phyloP scores from a whole-genome alignment of 2,113 vertebrate species.

The Hippotragus niger region DNA sequence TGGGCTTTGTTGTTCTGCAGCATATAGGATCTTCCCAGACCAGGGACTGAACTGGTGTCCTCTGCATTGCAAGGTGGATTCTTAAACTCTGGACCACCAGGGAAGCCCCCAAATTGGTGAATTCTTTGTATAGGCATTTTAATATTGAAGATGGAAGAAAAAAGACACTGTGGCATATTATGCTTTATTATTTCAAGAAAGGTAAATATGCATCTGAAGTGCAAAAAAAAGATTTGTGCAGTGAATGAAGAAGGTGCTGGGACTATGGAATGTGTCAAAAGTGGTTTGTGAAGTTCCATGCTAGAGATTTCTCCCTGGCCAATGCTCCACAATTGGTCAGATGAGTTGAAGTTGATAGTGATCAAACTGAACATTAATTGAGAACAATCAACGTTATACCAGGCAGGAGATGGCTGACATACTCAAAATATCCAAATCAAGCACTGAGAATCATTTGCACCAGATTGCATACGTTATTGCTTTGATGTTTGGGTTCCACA shows the following conservation, averaged over 20 bases:
- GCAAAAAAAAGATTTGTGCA: neutral
- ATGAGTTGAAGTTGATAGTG: neutral
- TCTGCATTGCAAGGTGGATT: neutral
- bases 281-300: neutral
- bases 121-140: neutral
- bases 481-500: neutral
- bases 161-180: neutral
- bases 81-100: neutral
- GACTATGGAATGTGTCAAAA: neutral
- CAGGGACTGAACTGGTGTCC: neutral
- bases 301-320: neutral
- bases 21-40: neutral
- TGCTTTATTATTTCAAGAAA: neutral
- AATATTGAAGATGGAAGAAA: neutral
- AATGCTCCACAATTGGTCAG: neutral
- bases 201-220: neutral
- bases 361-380: neutral
- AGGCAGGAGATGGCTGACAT: neutral
- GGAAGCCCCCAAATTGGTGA: neutral
- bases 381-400: neutral
- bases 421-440: neutral
- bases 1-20: neutral
- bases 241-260: neutral
- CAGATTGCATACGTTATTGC: neutral
- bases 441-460: neutral